Base-by-base conservation (phyloP, 2,888 invertebrate genomes). In the Argyra leucocephala region DNA sequence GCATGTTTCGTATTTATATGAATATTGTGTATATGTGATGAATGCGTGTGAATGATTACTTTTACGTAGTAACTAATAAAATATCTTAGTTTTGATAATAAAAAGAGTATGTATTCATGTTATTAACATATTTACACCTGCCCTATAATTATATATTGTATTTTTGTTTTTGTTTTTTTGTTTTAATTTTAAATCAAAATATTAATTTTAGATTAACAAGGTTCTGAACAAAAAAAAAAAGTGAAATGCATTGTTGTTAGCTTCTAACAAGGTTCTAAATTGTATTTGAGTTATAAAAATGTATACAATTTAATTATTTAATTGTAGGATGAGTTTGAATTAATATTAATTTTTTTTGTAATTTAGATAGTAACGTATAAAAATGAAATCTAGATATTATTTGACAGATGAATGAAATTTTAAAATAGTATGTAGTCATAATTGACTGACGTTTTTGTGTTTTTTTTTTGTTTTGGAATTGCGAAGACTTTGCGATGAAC, bases 61-160 rank as follows among this genome's bases (percentile, higher is more conserved):
- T 37, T 10, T 37, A 48, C 18, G 48, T 18, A 18, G 5, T 7
- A 31, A 10, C 7, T 2, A 31, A 31, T 26, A 31, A 31, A 31
- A 10, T 7, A 31, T 31, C 31, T 10, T 31, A 26, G 7, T 26
- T 6, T 6, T 7, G 7, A 31, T 31, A 31, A 31, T 48, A 48
- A 18, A 18, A 12, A 18, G 18, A 15, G 15, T 18, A 5, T 18
- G n/a, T 48, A 48, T 31, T 2, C 48, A 18, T 48, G 48, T 48
- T 48, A 18, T 48, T 15, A 48, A 48, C 48, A 48, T 48, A 48
- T 48, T 48, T 48, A 48, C 48, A 48, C 48, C 48, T 48, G 48
- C 18, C 18, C 18, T 18, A n/a, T 48, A 48, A 48, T 48, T 48
- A 48, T 48, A 18, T 5, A 18, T 12, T 3, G 9, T 12, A 31